These are phyloP conservation scores for Pontoporia blainvillei DNA, from an alignment of 2,113 vertebrate species.

Conservation along the genomic window DNA sequence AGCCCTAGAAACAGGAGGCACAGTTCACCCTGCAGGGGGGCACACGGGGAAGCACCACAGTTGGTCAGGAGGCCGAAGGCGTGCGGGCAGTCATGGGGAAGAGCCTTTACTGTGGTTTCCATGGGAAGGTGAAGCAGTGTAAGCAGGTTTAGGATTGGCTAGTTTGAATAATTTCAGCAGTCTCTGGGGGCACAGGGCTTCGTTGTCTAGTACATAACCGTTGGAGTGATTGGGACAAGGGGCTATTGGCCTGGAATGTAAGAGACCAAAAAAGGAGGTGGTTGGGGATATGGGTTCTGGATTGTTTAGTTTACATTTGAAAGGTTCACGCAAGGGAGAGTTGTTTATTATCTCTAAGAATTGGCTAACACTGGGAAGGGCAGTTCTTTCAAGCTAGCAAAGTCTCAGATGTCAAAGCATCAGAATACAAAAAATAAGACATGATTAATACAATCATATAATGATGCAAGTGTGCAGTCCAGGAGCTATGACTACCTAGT, in stretches of 20 bases:
- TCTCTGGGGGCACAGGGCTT: background rate
- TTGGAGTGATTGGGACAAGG: background rate
- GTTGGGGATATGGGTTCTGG: background rate
- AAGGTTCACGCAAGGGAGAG: background rate
- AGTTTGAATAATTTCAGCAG: background rate
- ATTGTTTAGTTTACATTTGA: background rate
- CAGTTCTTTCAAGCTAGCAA: background rate
- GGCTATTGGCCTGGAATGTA: background rate
- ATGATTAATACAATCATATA: background rate
- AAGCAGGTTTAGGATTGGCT: background rate
- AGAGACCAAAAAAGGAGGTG: background rate
- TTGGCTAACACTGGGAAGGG: background rate
- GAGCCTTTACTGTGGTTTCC: background rate
- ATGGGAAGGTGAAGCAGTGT: background rate
- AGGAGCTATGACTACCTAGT: background rate
- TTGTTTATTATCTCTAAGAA: background rate
- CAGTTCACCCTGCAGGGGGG: background rate
- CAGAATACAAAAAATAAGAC: background rate
- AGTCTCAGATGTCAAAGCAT: background rate
- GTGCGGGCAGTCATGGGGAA: background rate
- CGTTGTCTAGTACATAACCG: no score
- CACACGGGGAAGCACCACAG: background rate
- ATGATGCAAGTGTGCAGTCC: background rate
- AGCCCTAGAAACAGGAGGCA: background rate
- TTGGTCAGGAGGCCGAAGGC: background rate